Conservation (phyloP, 2,113 vertebrate species). For the Asarcornis scutulata region DNA sequence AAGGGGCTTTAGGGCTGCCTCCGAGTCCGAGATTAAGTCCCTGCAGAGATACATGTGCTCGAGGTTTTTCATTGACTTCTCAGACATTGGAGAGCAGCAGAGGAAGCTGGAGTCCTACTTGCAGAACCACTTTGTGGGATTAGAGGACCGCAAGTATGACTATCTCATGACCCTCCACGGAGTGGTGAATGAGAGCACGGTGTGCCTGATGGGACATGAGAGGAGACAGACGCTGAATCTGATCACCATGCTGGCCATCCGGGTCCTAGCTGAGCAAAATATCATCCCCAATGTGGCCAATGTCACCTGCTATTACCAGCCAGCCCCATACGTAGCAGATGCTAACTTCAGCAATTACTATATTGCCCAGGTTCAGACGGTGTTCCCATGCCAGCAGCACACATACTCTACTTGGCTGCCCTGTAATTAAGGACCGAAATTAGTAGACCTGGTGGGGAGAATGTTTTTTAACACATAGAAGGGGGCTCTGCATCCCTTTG, state of each 20-base stretch:
- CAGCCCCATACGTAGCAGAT: conserved; percentile 96
- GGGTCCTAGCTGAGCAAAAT: conserved; percentile 96
- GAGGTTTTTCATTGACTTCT: conserved; percentile 99
- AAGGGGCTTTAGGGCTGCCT: conserved; percentile 92
- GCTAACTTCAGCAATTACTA: conserved; percentile 99
- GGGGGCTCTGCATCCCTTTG: conserved; percentile 27
- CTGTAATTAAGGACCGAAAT: conserved; percentile 88
- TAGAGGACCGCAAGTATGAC: conserved; percentile 99
- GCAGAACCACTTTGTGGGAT: conserved; percentile 98
- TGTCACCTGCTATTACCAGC: conserved; percentile 99
- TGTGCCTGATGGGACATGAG: conserved; percentile 99
- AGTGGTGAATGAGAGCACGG: conserved; percentile 98
- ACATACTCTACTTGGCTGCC: conserved; percentile 97
- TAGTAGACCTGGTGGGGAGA: conserved; percentile 51
- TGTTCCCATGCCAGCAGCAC: conserved; percentile 95
- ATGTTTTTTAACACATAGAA: conserved; percentile 10
- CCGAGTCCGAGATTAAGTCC: conserved; percentile 94
- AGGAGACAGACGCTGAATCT: conserved; percentile 96
- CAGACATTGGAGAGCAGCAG: conserved; percentile 96
- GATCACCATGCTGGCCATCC: conserved; percentile 97
- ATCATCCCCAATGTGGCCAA: conserved; percentile 98
- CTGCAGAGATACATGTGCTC: conserved; percentile 99
- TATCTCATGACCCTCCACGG: conserved; percentile 97
- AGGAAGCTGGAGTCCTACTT: conserved; percentile 99
- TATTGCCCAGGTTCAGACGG: conserved; percentile 96